A percentile compares a stretch with the other conserved stretches of the same genome.
These are phyloP conservation scores for Parascotia fuliginaria DNA, from an alignment of 2,888 invertebrate genomes.

Conservation along the genomic window DNA sequence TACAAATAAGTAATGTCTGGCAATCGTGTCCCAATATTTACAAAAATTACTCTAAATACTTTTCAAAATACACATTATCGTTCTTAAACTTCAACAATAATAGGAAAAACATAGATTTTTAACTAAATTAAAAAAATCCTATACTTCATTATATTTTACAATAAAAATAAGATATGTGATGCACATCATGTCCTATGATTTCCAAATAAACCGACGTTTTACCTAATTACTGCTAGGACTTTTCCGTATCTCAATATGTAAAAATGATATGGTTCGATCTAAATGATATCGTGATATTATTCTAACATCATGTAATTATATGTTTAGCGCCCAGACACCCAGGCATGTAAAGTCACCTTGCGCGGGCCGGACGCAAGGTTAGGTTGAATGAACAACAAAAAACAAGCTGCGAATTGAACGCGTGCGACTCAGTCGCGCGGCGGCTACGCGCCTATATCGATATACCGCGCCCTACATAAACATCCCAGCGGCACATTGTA, in stretches of 20 bases:
- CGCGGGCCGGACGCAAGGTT: conserved; percentile 74
- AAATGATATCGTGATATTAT: conserved; percentile 73
- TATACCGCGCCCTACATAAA: conserved; percentile 23
- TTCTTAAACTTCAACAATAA: conserved; percentile 69
- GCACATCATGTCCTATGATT: conserved; percentile 35
- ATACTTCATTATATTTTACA: conserved; percentile 54
- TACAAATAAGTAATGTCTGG: conserved; percentile 59
- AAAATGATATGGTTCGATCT: conserved; percentile 79
- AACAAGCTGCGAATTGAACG: conserved; percentile 67
- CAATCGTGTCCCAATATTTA: conserved; percentile 64
- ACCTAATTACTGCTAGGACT: conserved; percentile 59
- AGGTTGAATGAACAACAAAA: conserved; percentile 81
- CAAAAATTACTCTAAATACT: conserved; percentile 55
- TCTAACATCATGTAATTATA: conserved; percentile 80
- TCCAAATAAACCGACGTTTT: conserved; percentile 43
- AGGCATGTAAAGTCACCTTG: conserved; percentile 84
- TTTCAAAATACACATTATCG: conserved; percentile 56
- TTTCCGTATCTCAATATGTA: conserved; percentile 64
- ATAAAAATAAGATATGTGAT: conserved; percentile 55
- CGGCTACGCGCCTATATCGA: conserved; percentile 20
- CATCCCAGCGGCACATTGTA: conserved; percentile 13
- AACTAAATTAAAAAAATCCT: conserved; percentile 62
- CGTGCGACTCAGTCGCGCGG: conserved; percentile 58
- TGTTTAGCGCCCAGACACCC: conserved; percentile 80
- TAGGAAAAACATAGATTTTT: conserved; percentile 58